These are phyloP conservation scores for Onychomys leucogaster DNA, from an alignment of 2,797 vertebrate genomes.

Conservation along the genomic window DNA sequence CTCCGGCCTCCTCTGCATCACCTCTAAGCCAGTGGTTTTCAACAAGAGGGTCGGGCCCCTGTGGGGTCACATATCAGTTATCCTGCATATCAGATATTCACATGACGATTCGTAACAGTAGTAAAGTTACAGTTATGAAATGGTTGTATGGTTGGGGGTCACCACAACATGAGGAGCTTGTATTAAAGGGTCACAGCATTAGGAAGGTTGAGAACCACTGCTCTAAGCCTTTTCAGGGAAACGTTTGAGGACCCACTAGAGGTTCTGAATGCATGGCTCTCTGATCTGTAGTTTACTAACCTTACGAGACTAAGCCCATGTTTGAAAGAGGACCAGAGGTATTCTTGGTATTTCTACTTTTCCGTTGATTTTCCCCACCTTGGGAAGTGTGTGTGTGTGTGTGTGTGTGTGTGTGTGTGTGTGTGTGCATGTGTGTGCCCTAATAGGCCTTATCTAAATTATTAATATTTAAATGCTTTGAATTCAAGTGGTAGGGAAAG, in stretches of 20 bases:
- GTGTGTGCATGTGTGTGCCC: background rate
- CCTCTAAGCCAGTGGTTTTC: background rate
- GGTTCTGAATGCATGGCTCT: background rate
- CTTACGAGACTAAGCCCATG: background rate
- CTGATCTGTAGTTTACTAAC: slow-evolving; percentile 7
- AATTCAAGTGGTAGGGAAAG: slow-evolving; percentile 6
- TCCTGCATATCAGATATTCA: background rate
- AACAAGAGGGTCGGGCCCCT: too few relatives aligned
- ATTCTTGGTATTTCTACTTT: slow-evolving; percentile 39
- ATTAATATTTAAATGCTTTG: slow-evolving; percentile 41
- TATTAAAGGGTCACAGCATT: background rate
- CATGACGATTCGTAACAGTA: background rate
- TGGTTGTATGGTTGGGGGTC: background rate
- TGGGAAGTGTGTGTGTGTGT: background rate
- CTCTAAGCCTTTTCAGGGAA: background rate
- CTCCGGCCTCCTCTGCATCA: background rate
- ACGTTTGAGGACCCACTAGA: slow-evolving; percentile 12
- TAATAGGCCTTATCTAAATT: slow-evolving; percentile 35
- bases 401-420: background rate
- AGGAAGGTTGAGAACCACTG: background rate
- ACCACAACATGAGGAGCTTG: background rate
- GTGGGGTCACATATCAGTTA: background rate
- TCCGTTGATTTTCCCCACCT: background rate
- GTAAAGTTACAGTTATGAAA: background rate
- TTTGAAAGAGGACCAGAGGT: slow-evolving; percentile 39